A percentile compares a stretch with the other conserved stretches of the same genome.
Conservation (phyloP, 2,888 invertebrate species). For the Drosophila suboccidentalis region DNA sequence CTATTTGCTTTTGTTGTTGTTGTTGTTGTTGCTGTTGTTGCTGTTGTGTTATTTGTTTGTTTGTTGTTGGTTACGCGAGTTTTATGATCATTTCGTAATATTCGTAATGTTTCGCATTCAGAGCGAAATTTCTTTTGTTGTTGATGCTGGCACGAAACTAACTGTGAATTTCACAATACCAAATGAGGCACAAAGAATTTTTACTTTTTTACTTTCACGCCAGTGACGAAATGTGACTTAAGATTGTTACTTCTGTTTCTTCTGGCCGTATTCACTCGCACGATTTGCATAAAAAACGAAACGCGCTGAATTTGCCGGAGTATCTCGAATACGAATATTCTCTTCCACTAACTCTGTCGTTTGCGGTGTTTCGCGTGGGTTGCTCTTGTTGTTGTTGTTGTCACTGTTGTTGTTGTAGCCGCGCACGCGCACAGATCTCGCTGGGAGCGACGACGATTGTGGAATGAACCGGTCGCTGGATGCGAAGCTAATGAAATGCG, state of each 20-base stretch:
- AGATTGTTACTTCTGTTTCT: conserved; percentile 25
- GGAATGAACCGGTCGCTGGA: conserved; percentile 64
- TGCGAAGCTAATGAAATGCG: conserved; percentile 80
- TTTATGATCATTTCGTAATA: conserved; percentile 68
- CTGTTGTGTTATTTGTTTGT: conserved; percentile 20
- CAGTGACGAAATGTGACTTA: conserved; percentile 61
- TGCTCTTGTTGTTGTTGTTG: conserved; percentile 23
- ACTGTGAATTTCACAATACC: conserved; percentile 63
- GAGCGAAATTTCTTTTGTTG: conserved; percentile 58
- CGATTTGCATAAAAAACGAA: conserved; percentile 60
- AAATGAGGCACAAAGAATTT: conserved; percentile 67
- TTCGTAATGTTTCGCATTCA: conserved; percentile 30
- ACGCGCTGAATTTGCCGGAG: conserved; percentile 30
- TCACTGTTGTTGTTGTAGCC: conserved; percentile 13
- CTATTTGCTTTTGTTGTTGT: conserved; percentile 48
- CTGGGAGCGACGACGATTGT: conserved; percentile 48
- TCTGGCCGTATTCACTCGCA: conserved; percentile 3
- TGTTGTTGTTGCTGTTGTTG: conserved; percentile 29
- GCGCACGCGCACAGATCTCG: conserved; percentile 75
- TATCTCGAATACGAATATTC: conserved; percentile 20
- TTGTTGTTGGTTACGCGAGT: conserved; percentile 50
- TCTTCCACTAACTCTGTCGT: conserved; percentile 18
- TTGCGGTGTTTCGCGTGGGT: conserved; percentile 69
- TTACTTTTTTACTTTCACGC: conserved; percentile 79
- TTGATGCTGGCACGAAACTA: conserved; percentile 32